Percentiles rank a stretch among this genome's conserved stretches.
phyloP scores from a whole-genome alignment of 2,888 invertebrate genomes.

The Drosophila seclusa region DNA sequence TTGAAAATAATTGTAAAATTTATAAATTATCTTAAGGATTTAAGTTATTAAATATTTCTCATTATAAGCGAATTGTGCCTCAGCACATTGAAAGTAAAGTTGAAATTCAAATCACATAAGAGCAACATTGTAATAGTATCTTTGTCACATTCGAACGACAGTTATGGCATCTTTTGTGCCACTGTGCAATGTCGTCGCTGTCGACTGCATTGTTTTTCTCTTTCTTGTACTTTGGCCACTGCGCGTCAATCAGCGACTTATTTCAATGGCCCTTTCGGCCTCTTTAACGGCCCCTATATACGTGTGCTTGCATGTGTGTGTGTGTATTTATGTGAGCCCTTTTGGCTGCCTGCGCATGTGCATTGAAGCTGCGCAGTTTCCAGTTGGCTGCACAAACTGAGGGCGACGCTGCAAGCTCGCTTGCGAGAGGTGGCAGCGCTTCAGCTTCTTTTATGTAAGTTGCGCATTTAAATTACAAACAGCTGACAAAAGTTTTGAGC shows the following conservation, averaged over 20 bases:
- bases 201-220: slow-evolving; percentile 1
- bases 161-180: not conserved
- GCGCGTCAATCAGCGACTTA: slow-evolving; percentile 46
- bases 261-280: slow-evolving; percentile 37
- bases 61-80: no score
- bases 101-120: not conserved
- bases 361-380: slow-evolving; percentile 77
- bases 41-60: no score
- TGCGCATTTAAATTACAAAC: slow-evolving; percentile 78
- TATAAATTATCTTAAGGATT: not conserved
- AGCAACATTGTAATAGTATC: not conserved
- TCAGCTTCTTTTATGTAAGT: slow-evolving; percentile 57
- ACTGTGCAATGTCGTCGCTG: slow-evolving; percentile 37
- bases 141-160: not conserved
- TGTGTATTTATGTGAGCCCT: slow-evolving; percentile 15
- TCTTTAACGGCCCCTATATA: slow-evolving; percentile 14
- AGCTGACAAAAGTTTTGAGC: slow-evolving; percentile 71
- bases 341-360: slow-evolving; percentile 67
- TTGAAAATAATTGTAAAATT: not conserved
- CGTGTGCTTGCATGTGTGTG: not conserved
- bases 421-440: slow-evolving; percentile 44
- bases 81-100: not conserved
- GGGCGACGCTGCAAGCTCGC: slow-evolving; percentile 33
- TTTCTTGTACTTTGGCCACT: slow-evolving; percentile 25
- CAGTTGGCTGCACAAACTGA: slow-evolving; percentile 64